Conservation (phyloP, 2,888 invertebrate species). For the Julus scandinavius region DNA sequence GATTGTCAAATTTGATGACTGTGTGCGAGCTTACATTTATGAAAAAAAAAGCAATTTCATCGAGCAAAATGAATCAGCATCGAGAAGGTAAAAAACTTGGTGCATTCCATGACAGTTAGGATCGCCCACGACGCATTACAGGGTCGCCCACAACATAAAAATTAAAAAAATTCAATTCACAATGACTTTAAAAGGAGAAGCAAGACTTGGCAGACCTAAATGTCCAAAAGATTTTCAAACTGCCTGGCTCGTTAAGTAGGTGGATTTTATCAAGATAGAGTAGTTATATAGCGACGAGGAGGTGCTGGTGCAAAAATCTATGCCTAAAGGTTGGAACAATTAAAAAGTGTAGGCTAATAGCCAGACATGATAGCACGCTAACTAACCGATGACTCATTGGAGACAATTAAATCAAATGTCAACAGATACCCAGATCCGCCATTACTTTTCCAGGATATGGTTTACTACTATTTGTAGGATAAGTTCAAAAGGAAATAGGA, state of each 20-base stretch:
- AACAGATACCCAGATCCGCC: conserved; percentile 20
- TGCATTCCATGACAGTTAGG: conserved; percentile 10
- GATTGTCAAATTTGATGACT: not conserved
- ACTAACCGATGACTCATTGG: conserved; percentile 15
- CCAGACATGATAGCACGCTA: conserved; percentile 13
- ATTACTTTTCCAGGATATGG: conserved; percentile 5
- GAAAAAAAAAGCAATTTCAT: not conserved
- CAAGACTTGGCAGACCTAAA: not conserved
- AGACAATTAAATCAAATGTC: not conserved
- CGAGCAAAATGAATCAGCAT: conserved; percentile 24
- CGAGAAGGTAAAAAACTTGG: not conserved
- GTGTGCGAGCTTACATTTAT: not conserved
- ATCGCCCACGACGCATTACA: conserved; percentile 41
- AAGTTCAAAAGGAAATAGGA: not conserved
- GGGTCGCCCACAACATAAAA: conserved; percentile 43
- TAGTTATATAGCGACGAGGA: not conserved
- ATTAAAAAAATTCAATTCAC: not conserved
- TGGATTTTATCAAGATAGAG: conserved; percentile 20
- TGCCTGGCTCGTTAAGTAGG: conserved; percentile 15
- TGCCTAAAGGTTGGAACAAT: not conserved
- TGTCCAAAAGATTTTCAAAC: not conserved
- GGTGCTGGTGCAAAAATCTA: not conserved
- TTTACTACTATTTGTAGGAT: not conserved
- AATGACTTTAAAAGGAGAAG: conserved; percentile 33
- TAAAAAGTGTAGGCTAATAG: conserved; percentile 28